Evolutionary conservation across 2,888 invertebrate species (phyloP), one percentile per base, ranked within the genome.

Genomic region (Nysson spinosus): DNA sequence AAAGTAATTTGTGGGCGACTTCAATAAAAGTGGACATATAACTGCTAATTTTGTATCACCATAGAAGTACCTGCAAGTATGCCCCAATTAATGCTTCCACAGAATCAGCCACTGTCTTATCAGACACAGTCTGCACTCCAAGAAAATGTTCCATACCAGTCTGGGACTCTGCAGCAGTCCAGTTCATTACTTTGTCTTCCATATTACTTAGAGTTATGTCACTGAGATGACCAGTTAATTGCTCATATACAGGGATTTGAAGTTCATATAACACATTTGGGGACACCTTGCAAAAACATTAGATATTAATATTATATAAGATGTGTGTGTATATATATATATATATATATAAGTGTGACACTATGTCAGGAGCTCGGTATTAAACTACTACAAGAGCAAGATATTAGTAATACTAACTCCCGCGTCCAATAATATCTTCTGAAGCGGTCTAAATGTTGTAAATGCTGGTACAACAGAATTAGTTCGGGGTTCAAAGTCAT

Each of bases 31-130:
- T 7, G 5, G 9, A 1, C 9, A 7, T 9, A 14, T 43, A 16
- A 37, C 4, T 14, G 6, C n/a, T n/a, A 17, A 19, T 1, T 37
- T 12, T 24, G 24, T 26, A 6, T 30, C 0, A 34, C 9, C 26
- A 3, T 26, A 7, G 16, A 61, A 83, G 77, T 71, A 88, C 88
- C 44, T 88, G 85, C 0, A 96, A 90, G 83, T 94, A 94, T 2
- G 91, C 91, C 0, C 96, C 96, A 46, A 97, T 92, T 2, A 98
- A 85, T 0, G 97, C 94, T 87, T 98, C 97, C 1, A 96, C 93
- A 64, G 91, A 90, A 87, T 98, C 97, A 0, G 97, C 94, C 3
- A 95, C 87, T 44, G 90, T 87, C 90, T 96, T 93, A 82, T 93
- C 91, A 0, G 88, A 75, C 9, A 92, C 84, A 9, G 85, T 85